phyloP scores from a whole-genome alignment of 2,797 vertebrate species.

The Chiloscyllium punctatum region DNA sequence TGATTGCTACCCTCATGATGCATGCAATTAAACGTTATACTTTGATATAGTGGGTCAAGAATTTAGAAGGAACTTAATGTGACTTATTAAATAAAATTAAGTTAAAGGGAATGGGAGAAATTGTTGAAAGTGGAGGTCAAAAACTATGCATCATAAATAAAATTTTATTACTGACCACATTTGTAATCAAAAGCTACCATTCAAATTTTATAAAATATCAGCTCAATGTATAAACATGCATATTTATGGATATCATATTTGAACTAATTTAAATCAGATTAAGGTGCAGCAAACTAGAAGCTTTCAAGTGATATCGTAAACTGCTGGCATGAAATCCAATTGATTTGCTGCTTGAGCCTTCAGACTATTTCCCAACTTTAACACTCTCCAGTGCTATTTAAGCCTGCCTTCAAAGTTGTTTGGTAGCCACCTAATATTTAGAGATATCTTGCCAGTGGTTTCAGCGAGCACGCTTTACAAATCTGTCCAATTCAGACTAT shows the following conservation, averaged over 20 bases:
- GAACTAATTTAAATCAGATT: not conserved
- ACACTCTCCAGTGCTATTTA: not conserved
- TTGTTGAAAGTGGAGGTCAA: not conserved
- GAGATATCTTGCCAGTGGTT: not conserved
- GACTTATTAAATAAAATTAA: not conserved
- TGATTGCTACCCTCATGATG: not conserved
- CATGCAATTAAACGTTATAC: not conserved
- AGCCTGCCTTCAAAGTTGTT: not conserved
- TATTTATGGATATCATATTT: not conserved
- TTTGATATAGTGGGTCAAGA: not conserved
- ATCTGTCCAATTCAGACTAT: not conserved
- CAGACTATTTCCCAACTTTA: not conserved
- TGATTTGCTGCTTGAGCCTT: not conserved
- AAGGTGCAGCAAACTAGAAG: not conserved
- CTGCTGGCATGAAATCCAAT: not conserved
- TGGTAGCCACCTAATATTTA: not conserved
- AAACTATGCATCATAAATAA: not conserved
- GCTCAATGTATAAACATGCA: not conserved
- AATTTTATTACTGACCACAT: not conserved
- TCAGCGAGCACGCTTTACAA: not conserved
- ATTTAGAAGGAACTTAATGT: not conserved
- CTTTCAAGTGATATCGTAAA: not conserved
- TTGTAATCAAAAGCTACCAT: not conserved
- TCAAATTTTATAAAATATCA: not conserved
- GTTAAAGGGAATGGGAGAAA: not conserved